phyloP scores from a whole-genome alignment of 2,113 vertebrate species.

The Pygoscelis antarcticus region DNA sequence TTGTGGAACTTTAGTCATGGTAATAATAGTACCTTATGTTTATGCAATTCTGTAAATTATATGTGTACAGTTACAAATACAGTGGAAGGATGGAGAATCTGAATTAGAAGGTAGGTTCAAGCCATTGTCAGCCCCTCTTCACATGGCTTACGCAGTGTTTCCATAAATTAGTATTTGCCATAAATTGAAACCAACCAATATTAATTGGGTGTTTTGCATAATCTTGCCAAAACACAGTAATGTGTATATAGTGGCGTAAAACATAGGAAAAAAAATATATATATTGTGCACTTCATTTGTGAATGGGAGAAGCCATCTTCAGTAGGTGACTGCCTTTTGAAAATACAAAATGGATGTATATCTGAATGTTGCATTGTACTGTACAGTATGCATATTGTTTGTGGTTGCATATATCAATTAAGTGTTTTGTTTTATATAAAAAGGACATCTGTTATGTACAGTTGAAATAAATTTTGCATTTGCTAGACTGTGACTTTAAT shows the following conservation, averaged over 20 bases:
- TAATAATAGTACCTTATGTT: slow-evolving; percentile 59
- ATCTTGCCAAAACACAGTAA: slow-evolving; percentile 75
- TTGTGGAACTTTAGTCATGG: slow-evolving; percentile 61
- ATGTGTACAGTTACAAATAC: slow-evolving; percentile 65
- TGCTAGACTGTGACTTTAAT: slow-evolving; percentile 85
- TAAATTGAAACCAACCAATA: slow-evolving; percentile 46
- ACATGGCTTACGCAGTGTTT: slow-evolving; percentile 55
- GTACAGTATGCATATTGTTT: slow-evolving; percentile 86
- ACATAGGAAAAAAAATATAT: slow-evolving; percentile 68
- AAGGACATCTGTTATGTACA: slow-evolving; percentile 91
- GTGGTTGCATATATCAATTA: slow-evolving; percentile 81
- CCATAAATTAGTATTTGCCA: slow-evolving; percentile 43
- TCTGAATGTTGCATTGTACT: slow-evolving; percentile 86
- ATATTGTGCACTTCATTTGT: slow-evolving; percentile 89
- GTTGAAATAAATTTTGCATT: slow-evolving; percentile 99
- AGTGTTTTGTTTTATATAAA: slow-evolving; percentile 86
- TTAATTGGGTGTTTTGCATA: slow-evolving; percentile 70
- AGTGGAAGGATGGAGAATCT: slow-evolving; percentile 43
- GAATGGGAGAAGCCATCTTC: slow-evolving; percentile 83
- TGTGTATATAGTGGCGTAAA: slow-evolving; percentile 72
- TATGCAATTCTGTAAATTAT: slow-evolving; percentile 70
- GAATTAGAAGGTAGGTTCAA: slow-evolving; percentile 70
- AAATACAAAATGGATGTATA: slow-evolving; percentile 79
- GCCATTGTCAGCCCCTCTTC: slow-evolving; percentile 38
- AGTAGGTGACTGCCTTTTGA: slow-evolving; percentile 79